Percentiles rank a stretch among this genome's conserved stretches.
These are phyloP conservation scores for Dromaius novaehollandiae DNA, from an alignment of 2,113 vertebrate genomes.

Conservation along the genomic window DNA sequence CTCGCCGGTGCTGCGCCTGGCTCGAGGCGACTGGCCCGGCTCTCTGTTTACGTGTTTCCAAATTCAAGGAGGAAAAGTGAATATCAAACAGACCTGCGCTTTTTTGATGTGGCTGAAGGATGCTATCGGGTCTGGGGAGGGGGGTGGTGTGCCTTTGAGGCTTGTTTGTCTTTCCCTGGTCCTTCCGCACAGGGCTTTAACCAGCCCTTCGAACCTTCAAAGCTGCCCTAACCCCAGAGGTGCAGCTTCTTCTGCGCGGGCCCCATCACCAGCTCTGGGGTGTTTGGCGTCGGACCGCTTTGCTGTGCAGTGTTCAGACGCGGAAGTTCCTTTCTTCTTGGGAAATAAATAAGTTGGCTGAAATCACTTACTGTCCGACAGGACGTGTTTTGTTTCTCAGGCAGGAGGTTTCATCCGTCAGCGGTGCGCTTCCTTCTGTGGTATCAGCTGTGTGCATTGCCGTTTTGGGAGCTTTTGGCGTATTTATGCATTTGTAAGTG, in stretches of 20 bases:
- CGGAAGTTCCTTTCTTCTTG: neutral
- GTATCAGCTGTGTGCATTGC: neutral
- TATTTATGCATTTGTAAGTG: neutral
- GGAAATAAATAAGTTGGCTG: neutral
- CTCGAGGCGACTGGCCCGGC: constrained; percentile 33
- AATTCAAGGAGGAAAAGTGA: constrained; percentile 63
- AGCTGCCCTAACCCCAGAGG: neutral
- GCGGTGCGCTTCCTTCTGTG: neutral
- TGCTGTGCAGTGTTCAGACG: neutral
- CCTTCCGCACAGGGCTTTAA: constrained; percentile 6
- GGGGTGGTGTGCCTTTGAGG: constrained; percentile 31
- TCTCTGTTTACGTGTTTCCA: constrained; percentile 55
- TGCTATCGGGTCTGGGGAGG: constrained; percentile 12
- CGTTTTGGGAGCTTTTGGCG: neutral
- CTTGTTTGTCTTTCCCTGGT: constrained; percentile 49
- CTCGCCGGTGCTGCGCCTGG: neutral
- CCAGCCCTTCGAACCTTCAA: constrained; percentile 25
- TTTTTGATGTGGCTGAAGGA: constrained; percentile 70
- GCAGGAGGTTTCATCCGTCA: neutral
- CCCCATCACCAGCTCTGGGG: neutral
- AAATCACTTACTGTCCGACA: neutral
- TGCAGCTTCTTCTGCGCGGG: neutral
- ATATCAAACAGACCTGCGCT: constrained; percentile 66
- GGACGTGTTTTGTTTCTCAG: neutral
- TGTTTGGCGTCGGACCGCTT: neutral